Evolutionary conservation across 2,888 invertebrate genomes (phyloP), one percentile per base, ranked within the genome.

Genomic region (Zhengitettix transpicula): DNA sequence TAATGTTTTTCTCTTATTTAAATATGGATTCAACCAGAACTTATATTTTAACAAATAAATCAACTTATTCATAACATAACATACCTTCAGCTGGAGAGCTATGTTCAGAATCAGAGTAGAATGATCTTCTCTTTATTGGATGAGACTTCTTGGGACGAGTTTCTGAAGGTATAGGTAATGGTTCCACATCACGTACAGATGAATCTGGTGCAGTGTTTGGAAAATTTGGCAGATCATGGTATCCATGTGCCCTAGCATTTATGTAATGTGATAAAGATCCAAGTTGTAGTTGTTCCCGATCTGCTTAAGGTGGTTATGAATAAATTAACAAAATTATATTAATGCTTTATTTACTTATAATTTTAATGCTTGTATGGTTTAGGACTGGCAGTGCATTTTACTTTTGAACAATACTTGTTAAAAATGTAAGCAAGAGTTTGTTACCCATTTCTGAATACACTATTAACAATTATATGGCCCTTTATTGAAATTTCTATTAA

Each of bases 261-360:
- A 98, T 80, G 71, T 93, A 92, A 76, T 97, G 97, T 0, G 98
- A 97, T 59, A 99, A 75, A 0, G 96, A 92, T 2, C 98, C 97
- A 68, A 99, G 77, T 67, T 97, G 96, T 73, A 85, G 94, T 67
- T 88, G 85, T 71, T 89, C 89, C 51, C 89, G 81, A 67, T 88
- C 89, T 28, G 28, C 28, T 28, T 28, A 28, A 5, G 28, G 28
- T 28, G 28, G 28, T 5, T 28, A 28, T 28, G 28, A 28, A 28
- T 28, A 28, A 28, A 28, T 28, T 28, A 28, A 28, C 28, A 28
- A 28, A 28, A 28, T 28, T 5, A 28, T 28, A 28, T 28, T 28
- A 28, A n/a, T n/a, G n/a, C n/a, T n/a, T n/a, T n/a, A n/a, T n/a
- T n/a, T n/a, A n/a, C n/a, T n/a, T n/a, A n/a, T n/a, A n/a, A n/a